A percentile compares a stretch with the other conserved stretches of the same genome.
phyloP scores from a whole-genome alignment of 2,888 invertebrate genomes.

The Hylaea fasciaria region DNA sequence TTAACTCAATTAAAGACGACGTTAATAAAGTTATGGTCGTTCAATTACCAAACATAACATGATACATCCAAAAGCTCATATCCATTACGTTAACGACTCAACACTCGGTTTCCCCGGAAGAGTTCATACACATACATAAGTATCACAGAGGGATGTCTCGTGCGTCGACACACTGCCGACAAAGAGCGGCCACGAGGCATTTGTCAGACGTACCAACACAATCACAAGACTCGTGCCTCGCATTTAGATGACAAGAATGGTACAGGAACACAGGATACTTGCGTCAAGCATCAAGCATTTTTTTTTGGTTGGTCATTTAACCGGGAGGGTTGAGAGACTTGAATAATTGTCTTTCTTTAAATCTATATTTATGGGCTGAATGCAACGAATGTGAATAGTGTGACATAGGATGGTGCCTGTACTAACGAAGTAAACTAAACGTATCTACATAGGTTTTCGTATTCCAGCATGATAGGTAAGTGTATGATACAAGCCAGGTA shows the following conservation, averaged over 20 bases:
- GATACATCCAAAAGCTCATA: constrained; percentile 6
- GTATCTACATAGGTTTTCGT: too few relatives aligned
- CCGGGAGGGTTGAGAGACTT: neutral
- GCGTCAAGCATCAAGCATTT: constrained; percentile 44
- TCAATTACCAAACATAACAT: neutral
- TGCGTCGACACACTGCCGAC: constrained; percentile 67
- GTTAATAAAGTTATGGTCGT: neutral
- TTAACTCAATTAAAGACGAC: too few relatives aligned
- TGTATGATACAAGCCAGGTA: too few relatives aligned
- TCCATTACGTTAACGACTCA: constrained; percentile 12
- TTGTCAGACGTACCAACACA: constrained; percentile 67
- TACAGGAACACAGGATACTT: constrained; percentile 50
- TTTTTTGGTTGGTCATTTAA: constrained; percentile 19
- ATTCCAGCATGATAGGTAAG: too few relatives aligned
- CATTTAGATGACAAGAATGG: constrained; percentile 65
- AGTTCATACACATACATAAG: constrained; percentile 50
- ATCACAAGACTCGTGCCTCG: constrained; percentile 54
- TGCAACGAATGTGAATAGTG: too few relatives aligned
- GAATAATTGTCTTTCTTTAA: too few relatives aligned
- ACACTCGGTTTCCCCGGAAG: constrained; percentile 53
- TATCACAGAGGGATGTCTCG: constrained; percentile 59
- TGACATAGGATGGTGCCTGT: too few relatives aligned
- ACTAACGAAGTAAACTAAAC: too few relatives aligned
- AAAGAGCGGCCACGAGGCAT: constrained; percentile 68
- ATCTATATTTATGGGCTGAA: too few relatives aligned